Evolutionary conservation across 1,140 invertebrate species (phyloP), one percentile per base, ranked within the genome.

Genomic region (Papilio dardanus): DNA sequence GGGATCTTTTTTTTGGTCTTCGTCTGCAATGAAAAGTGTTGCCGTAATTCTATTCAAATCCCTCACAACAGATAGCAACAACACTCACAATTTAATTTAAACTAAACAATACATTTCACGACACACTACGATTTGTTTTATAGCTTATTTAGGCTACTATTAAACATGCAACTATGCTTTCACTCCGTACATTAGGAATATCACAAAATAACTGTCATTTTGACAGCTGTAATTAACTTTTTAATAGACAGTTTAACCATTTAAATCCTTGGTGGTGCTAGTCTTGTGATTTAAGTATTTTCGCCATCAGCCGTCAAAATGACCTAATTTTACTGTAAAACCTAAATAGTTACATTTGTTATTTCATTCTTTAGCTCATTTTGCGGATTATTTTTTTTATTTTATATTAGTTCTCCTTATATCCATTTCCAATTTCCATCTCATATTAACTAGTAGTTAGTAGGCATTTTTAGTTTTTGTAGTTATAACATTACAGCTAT

Each of bases 21-120:
- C 78, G 87, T 90, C 86, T 88, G 79, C 79, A 90, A 89, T 89
- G 86, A 85, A 88, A 87, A 86, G 85, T 88, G 79, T 81, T 82
- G 68, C 68, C 14, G 35, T 33, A 58, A 21, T n/a, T 54, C 14
- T 31, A 58, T 73, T 31, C 46, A 71, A 46, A 21, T 46, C 24
- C 40, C 68, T 28, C 24, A 58, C 24, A 76, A 75, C 69, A 76
- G 40, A 74, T 68, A 75, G 40, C 40, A 24, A 74, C 73, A 66
- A 77, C 65, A 77, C 40, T 66, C 67, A 76, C 76, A 74, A 71
- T 73, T 50, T 71, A 66, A 79, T 75, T 71, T 71, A 74, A 67
- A 76, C 54, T 77, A 74, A 50, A 81, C 76, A 82, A 42, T 75
- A 81, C 75, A 80, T 78, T 77, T 78, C 73, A 81, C 69, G 79